These are phyloP conservation scores for Trichomycterus rosablanca DNA, from an alignment of 2,113 vertebrate genomes.

Conservation along the genomic window DNA sequence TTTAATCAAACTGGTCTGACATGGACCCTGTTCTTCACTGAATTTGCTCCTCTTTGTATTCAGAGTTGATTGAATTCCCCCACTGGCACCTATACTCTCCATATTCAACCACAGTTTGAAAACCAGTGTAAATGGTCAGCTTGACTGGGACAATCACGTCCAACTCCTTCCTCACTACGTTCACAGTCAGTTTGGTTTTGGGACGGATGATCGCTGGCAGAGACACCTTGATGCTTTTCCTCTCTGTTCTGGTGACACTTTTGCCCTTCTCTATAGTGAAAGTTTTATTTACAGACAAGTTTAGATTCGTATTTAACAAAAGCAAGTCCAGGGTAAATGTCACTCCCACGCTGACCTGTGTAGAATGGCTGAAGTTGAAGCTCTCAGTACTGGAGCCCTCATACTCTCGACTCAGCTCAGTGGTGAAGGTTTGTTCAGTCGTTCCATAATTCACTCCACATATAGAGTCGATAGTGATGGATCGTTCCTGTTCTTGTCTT, in stretches of 20 bases:
- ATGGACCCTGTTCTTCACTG: too few relatives aligned
- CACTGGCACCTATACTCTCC: neutral
- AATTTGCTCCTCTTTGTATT: conserved; percentile 13
- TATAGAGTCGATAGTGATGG: neutral
- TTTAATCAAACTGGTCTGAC: too few relatives aligned
- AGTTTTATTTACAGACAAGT: neutral
- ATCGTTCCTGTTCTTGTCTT: neutral
- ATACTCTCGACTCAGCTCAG: neutral
- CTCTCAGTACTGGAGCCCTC: conserved; percentile 1
- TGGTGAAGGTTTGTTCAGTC: conserved; percentile 13
- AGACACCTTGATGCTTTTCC: neutral
- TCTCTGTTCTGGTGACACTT: conserved; percentile 14
- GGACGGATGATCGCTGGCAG: conserved; percentile 9
- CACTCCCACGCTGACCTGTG: neutral
- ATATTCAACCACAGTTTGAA: neutral
- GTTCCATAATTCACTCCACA: neutral
- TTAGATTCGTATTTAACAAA: neutral
- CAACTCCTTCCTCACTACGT: conserved; percentile 10
- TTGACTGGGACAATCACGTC: conserved; percentile 11
- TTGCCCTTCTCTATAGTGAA: conserved; percentile 1
- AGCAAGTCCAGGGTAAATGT: neutral
- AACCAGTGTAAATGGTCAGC: conserved; percentile 10
- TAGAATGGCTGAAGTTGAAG: neutral
- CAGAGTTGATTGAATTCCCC: neutral
- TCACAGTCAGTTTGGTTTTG: conserved; percentile 17